phyloP scores from a whole-genome alignment of 2,888 invertebrate genomes.

The Ophion costatus region DNA sequence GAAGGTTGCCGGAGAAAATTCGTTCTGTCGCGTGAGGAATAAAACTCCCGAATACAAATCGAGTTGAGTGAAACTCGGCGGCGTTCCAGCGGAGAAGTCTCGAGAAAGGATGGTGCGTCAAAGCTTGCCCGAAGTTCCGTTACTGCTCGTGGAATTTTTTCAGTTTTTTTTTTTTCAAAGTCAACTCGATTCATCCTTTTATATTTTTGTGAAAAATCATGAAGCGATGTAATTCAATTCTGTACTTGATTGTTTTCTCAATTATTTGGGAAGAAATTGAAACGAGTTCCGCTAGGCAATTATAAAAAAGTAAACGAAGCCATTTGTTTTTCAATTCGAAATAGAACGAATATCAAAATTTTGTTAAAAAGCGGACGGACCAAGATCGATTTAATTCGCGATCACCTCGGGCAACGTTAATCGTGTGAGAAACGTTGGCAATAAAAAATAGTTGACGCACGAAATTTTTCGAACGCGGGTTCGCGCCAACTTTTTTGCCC shows the following conservation, averaged over 20 bases:
- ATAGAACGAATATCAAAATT: too few species aligned
- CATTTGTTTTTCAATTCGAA: too few species aligned
- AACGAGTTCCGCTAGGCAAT: not conserved
- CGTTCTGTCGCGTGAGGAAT: not conserved
- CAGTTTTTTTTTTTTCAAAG: not conserved
- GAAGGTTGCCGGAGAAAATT: not conserved
- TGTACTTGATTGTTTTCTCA: too few species aligned
- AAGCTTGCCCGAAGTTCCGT: not conserved
- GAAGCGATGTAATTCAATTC: too few species aligned
- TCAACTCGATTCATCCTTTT: not conserved
- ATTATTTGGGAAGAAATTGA: not conserved
- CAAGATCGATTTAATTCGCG: not conserved
- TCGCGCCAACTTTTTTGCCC: too few species aligned
- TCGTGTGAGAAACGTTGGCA: not conserved
- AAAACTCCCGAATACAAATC: not conserved
- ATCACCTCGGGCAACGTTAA: not conserved
- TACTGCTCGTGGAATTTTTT: not conserved
- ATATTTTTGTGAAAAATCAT: too few species aligned
- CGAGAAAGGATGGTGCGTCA: not conserved
- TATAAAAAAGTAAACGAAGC: too few species aligned
- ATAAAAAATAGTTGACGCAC: constrained; percentile 12
- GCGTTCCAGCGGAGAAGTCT: not conserved
- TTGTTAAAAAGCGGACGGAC: not conserved
- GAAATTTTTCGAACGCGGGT: constrained; percentile 1
- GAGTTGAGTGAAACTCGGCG: not conserved